phyloP scores from a whole-genome alignment of 2,113 vertebrate genomes.

The Pica pica region DNA sequence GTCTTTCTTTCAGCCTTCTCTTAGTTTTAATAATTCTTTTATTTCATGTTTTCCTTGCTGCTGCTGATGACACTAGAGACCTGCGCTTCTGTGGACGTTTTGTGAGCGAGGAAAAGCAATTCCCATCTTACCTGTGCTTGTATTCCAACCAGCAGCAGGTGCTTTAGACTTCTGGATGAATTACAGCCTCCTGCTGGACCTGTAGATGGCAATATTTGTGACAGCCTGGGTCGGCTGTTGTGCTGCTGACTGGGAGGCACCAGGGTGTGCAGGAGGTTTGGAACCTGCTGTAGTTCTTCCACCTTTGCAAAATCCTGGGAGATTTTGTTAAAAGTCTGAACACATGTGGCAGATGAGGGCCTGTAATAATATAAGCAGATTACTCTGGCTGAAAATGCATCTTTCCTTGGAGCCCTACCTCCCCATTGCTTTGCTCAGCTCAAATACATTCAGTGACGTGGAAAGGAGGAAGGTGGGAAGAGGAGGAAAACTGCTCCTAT shows the following conservation, averaged over 20 bases:
- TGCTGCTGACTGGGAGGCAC: background rate
- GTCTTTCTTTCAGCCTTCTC: background rate
- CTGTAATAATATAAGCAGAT: background rate
- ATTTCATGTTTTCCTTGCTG: background rate
- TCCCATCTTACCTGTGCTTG: background rate
- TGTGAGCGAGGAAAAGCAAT: background rate
- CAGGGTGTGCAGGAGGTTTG: background rate
- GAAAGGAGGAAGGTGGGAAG: background rate
- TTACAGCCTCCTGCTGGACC: background rate
- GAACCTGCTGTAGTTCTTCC: background rate
- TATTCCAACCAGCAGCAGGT: background rate
- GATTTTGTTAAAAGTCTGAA: background rate
- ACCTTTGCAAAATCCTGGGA: background rate
- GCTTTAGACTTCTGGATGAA: background rate
- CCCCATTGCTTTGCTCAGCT: background rate
- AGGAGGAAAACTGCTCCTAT: background rate
- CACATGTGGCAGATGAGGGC: background rate
- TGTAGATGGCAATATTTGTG: background rate
- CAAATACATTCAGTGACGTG: rapidly evolving
- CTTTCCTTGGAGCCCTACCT: background rate
- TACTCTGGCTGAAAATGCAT: background rate
- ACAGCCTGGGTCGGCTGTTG: too few species aligned
- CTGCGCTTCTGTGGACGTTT: background rate
- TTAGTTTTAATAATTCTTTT: background rate
- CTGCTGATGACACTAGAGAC: background rate